Base-by-base conservation (phyloP, 1,140 invertebrate species). In the Goniozus legneri region DNA sequence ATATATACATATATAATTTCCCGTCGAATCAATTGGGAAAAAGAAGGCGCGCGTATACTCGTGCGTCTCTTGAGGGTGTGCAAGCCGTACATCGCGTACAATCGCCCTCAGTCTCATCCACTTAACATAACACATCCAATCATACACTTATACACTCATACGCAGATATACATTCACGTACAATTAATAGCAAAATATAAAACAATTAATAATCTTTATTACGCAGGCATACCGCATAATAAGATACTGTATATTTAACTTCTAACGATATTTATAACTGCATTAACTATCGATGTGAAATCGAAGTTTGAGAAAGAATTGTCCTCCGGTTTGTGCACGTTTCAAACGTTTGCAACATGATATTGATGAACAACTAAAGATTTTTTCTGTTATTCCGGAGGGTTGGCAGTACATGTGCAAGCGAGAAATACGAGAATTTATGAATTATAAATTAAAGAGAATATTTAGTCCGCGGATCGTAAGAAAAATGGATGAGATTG, bases 181-280 rank as follows among this genome's bases (percentile, higher is more conserved):
- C 8, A 45, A 30, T 24, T 12, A 47, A 21, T 47, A 22, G 22
- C 18, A 47, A 21, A 22, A 43, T 22, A 36, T 18, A 43, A 36
- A 42, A 20, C 40, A 39, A 35, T 27, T 42, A 39, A 40, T 50
- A 51, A 54, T 42, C 44, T 51, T 47, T 30, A 54, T 54, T 51
- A 47, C 32, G 10, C 22, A 19, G 33, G 22, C 30, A 38, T 30
- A 50, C 36, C 33, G 47, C 52, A 54, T 47, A 27, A 45, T 34
- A 30, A 54, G 41, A 35, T 50, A 54, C 47, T 33, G 38, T 50
- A 54, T 60, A 60, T 61, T 49, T 43, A 62, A 47, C 30, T 50
- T 41, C 32, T 60, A 60, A 37, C 22, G 21, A 48, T 52, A 56
- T 51, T 45, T 51, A 60, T 49, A 24, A 21, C 52, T 27, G 53